Conservation (phyloP, 2,797 vertebrate genomes). For the Arnoldichthys spilopterus region DNA sequence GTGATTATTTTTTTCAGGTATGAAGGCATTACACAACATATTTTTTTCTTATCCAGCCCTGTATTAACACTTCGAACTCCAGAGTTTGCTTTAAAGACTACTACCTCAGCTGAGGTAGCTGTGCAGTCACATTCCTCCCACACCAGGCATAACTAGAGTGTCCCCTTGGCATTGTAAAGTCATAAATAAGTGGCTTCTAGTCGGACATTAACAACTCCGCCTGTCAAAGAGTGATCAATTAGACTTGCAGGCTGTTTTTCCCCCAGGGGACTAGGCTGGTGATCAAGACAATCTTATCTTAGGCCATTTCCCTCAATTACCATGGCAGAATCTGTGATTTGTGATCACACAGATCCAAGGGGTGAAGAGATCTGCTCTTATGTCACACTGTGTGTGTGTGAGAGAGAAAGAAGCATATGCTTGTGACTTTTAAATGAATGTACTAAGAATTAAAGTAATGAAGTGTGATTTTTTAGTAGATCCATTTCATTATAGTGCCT, state of each 20-base stretch:
- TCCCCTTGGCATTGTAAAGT: conserved; percentile 17
- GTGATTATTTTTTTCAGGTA: neutral
- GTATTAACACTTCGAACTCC: neutral
- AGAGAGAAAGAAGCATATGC: neutral
- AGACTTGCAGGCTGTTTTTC: neutral
- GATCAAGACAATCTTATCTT: conserved; percentile 46
- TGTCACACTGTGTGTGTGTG: neutral
- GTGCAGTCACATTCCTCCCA: neutral
- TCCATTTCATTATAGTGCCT: too few relatives aligned
- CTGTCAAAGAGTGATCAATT: conserved; percentile 16
- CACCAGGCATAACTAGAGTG: neutral
- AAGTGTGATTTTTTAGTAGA: too few relatives aligned
- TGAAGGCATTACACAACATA: neutral
- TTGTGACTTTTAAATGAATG: neutral
- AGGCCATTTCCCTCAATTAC: conserved; percentile 33
- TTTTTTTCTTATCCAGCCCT: neutral
- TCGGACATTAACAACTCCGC: conserved; percentile 18
- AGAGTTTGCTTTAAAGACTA: neutral
- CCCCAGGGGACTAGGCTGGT: neutral
- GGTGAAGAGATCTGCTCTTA: neutral
- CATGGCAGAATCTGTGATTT: conserved; percentile 20
- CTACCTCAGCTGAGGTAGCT: neutral
- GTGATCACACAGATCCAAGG: neutral
- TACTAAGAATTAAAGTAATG: too few relatives aligned
- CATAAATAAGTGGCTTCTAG: conserved; percentile 36